Percentiles rank a stretch among this genome's conserved stretches.
Evolutionary conservation across 2,113 vertebrate species (phyloP).

Genomic region (Antigone vipio): DNA sequence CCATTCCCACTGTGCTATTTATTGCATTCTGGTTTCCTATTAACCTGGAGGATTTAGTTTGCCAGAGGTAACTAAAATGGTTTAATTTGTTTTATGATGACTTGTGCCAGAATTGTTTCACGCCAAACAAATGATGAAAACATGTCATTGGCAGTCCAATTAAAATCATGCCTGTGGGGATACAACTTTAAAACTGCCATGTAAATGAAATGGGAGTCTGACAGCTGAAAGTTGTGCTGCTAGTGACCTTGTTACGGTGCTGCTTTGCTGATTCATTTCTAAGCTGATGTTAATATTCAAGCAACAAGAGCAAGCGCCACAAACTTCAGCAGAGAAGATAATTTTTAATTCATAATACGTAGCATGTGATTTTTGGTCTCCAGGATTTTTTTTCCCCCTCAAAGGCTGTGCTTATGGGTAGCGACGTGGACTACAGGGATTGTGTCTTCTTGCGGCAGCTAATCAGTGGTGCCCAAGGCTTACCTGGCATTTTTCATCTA

Average conservation of each 20-base stretch:
- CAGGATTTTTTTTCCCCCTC: neutral
- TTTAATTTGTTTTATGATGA: neutral
- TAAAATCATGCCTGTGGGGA: conserved; percentile 29
- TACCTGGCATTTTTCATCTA: neutral
- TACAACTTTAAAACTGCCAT: neutral
- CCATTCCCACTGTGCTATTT: neutral
- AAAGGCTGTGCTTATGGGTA: neutral
- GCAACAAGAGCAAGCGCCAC: neutral
- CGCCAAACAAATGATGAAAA: neutral
- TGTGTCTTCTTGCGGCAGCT: neutral
- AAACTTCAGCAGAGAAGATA: neutral
- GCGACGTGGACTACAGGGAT: fast-evolving
- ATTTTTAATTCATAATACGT: conserved; percentile 29
- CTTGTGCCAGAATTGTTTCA: neutral
- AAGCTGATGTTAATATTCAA: conserved; percentile 37
- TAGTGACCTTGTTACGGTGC: conserved; percentile 13
- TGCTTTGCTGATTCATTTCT: conserved; percentile 44
- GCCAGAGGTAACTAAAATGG: neutral
- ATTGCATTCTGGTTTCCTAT: neutral
- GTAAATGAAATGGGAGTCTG: conserved; percentile 6
- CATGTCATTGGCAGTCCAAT: conserved; percentile 13
- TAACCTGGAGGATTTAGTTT: neutral
- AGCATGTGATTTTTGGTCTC: neutral
- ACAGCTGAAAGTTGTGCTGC: conserved; percentile 25
- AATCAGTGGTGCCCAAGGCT: neutral